Conservation (phyloP, 2,113 vertebrate species). For the Ciconia boyciana region DNA sequence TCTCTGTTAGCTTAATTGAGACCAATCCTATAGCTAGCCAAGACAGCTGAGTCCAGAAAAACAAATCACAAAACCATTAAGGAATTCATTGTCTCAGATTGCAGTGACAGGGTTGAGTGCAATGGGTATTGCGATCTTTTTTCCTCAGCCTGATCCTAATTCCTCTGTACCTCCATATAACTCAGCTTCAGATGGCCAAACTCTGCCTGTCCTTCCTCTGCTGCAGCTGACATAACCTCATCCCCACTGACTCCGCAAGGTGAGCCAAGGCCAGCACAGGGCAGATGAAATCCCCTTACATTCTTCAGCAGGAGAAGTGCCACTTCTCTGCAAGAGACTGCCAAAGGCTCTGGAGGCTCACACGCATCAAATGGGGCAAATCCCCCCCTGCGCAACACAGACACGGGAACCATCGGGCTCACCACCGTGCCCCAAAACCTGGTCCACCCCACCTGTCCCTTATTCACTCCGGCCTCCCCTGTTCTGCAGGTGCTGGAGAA, state of each 20-base stretch:
- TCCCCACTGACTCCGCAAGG: neutral
- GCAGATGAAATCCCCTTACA: rapidly evolving
- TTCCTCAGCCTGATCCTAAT: neutral
- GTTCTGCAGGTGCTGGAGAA: neutral
- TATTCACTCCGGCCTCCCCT: neutral
- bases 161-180: neutral
- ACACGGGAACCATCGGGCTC: neutral
- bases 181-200: neutral
- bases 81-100: neutral
- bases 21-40: neutral
- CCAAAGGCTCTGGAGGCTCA: neutral
- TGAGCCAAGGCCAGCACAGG: neutral
- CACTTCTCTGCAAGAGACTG: neutral
- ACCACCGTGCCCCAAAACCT: rapidly evolving
- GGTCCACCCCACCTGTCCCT: neutral
- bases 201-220: neutral
- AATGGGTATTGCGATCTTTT: rapidly evolving
- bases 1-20: neutral
- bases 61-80: neutral
- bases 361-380: neutral
- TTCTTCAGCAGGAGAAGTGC: neutral
- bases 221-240: too few species aligned
- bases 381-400: neutral
- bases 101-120: neutral
- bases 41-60: neutral